A percentile compares a stretch with the other conserved stretches of the same genome.
These are phyloP conservation scores for Hyphantria cunea DNA, from an alignment of 1,140 invertebrate species.

Conservation along the genomic window DNA sequence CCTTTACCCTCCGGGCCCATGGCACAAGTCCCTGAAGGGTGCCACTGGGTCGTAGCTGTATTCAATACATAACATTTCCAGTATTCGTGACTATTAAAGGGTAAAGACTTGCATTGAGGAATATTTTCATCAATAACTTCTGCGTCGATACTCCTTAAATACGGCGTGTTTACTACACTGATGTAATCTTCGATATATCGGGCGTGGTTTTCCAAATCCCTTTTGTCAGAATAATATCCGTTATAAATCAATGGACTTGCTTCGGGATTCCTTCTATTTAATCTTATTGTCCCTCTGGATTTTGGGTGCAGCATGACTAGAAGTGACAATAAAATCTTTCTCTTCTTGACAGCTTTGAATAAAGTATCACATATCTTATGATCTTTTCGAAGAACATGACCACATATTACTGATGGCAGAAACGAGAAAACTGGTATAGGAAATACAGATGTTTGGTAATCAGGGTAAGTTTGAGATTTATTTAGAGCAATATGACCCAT, in stretches of 20 bases:
- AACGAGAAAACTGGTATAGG: not conserved
- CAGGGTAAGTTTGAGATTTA: constrained; percentile 9
- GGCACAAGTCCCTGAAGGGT: constrained; percentile 13
- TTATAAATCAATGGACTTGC: not conserved
- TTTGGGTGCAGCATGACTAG: not conserved
- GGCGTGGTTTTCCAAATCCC: constrained; percentile 10
- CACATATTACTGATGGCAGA: constrained; percentile 54
- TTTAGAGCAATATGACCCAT: constrained; percentile 1
- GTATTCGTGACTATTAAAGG: constrained; percentile 1
- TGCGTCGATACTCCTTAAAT: constrained; percentile 9
- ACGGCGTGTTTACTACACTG: constrained; percentile 9
- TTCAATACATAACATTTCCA: constrained; percentile 20
- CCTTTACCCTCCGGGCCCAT: constrained; percentile 16
- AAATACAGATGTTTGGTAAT: constrained; percentile 11
- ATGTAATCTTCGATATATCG: not conserved
- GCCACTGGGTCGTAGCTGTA: constrained; percentile 9
- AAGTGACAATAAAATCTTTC: not conserved
- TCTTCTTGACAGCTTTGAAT: not conserved
- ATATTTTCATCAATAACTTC: not conserved
- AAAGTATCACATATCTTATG: not conserved
- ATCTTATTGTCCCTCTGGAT: not conserved
- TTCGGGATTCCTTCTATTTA: not conserved
- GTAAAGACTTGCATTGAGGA: not conserved
- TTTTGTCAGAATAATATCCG: constrained; percentile 2
- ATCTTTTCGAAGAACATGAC: constrained; percentile 66